Conservation (phyloP, 2,797 vertebrate genomes). For the Buphagus erythrorhynchus region DNA sequence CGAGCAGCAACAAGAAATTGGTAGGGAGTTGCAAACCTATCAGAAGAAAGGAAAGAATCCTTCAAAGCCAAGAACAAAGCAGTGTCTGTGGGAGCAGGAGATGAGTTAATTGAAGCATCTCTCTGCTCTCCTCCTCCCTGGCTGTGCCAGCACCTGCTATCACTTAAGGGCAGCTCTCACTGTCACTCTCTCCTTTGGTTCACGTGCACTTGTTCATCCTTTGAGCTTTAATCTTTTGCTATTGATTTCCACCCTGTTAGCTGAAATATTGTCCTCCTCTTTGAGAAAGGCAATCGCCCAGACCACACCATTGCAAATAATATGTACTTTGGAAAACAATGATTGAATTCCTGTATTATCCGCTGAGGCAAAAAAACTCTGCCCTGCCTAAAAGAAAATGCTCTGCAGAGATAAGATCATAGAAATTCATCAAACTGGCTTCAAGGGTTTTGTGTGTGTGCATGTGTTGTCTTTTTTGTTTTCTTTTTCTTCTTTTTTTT, state of each 20-base stretch:
- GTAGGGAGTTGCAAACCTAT: slow-evolving; percentile 14
- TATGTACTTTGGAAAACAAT: slow-evolving; percentile 63
- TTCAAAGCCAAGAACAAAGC: slow-evolving; percentile 66
- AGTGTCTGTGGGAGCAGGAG: neutral
- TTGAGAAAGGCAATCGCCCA: slow-evolving; percentile 35
- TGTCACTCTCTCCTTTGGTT: slow-evolving; percentile 14
- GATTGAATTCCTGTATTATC: slow-evolving; percentile 61
- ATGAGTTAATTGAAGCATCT: slow-evolving; percentile 44
- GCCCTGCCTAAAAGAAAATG: neutral
- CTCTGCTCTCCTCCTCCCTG: neutral
- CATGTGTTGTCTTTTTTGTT: neutral
- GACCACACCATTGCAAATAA: slow-evolving; percentile 46
- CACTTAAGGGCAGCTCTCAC: slow-evolving; percentile 53
- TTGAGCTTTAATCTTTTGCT: slow-evolving; percentile 69
- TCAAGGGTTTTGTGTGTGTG: neutral
- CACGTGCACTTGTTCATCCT: slow-evolving; percentile 40
- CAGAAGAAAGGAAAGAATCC: slow-evolving; percentile 22
- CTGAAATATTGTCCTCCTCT: slow-evolving; percentile 54
- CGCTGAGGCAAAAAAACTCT: slow-evolving; percentile 1
- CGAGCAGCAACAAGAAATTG: slow-evolving; percentile 1
- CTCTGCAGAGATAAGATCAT: slow-evolving; percentile 10
- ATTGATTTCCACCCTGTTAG: slow-evolving; percentile 69
- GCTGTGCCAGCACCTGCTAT: slow-evolving; percentile 17
- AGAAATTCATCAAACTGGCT: slow-evolving; percentile 40
- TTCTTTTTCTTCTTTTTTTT: neutral